Base-by-base conservation (phyloP, 2,888 invertebrate species). In the Acronicta psi region DNA sequence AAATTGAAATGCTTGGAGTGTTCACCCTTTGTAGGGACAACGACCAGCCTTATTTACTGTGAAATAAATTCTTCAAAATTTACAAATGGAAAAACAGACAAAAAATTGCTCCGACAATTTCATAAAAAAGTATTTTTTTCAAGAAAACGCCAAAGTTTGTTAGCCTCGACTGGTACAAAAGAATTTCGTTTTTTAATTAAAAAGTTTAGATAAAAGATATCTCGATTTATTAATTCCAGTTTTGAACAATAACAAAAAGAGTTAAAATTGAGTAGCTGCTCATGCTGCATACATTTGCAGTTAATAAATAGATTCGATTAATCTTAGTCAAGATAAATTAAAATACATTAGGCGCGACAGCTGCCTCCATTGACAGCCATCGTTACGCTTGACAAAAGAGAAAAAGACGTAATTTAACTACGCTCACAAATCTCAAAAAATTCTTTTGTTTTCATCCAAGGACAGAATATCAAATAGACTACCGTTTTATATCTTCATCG, bases 141-240 rank as follows among this genome's bases (percentile, higher is more conserved):
- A 62, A 70, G 60, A 74, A 75, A 77, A 64, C 57, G 53, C 37
- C 59, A 36, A 80, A 82, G 65, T 81, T 82, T 71, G 55, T 70
- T 71, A 51, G 59, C 61, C 64, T 62, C 45, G 64, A 79, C 69
- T 69, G 56, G 49, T 59, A 77, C 71, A 75, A 74, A 71, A 75
- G 76, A 80, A 81, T 77, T 77, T 66, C 37, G 50, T 55, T 79
- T 79, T 80, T 79, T 73, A 80, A 76, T 79, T 74, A 71, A 76
- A 81, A 81, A 79, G 77, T 82, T 79, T 64, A 62, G 56, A 63
- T 46, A 72, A 67, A 77, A 73, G 67, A 70, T 66, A 75, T 73
- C 64, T 66, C 42, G 34, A 62, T 55, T 66, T 63, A 49, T 44
- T 41, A 56, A 70, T 69, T 61, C 57, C 49, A 41, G 67, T 73